These are phyloP conservation scores for Lepus europaeus DNA, from an alignment of 2,113 vertebrate species.

Conservation along the genomic window DNA sequence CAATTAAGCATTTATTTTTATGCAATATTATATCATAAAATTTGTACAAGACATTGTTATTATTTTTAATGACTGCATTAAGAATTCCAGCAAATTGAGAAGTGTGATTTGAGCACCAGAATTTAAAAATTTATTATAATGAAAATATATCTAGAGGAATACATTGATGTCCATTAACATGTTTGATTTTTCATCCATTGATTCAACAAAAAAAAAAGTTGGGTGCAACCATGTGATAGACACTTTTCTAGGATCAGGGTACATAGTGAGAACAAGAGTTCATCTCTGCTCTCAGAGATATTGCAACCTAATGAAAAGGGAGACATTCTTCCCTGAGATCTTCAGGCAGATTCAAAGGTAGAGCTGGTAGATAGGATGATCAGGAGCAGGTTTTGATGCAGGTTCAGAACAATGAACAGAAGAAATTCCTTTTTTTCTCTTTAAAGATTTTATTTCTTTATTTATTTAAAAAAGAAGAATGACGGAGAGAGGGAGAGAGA, in stretches of 20 bases:
- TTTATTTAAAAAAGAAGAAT: too few relatives aligned
- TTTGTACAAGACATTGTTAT: slow-evolving; percentile 27
- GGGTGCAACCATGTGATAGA: background rate
- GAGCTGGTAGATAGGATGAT: background rate
- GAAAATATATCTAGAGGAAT: slow-evolving; percentile 15
- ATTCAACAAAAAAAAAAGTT: slow-evolving; percentile 31
- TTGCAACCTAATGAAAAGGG: background rate
- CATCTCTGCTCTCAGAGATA: background rate
- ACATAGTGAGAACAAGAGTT: background rate
- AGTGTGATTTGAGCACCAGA: background rate
- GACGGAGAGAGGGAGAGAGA: too few relatives aligned
- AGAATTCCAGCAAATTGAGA: slow-evolving; percentile 20
- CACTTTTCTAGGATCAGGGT: background rate
- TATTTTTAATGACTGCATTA: slow-evolving; percentile 27
- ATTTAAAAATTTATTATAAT: slow-evolving; percentile 9
- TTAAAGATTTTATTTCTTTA: too few relatives aligned
- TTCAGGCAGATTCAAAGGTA: background rate
- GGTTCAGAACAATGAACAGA: background rate
- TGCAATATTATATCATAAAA: background rate
- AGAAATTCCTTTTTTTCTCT: background rate
- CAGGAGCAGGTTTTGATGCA: background rate
- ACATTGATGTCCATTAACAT: background rate
- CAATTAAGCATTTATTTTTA: slow-evolving; percentile 21
- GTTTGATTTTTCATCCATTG: slow-evolving; percentile 12
- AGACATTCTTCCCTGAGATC: background rate